Evolutionary conservation across 2,797 vertebrate species (phyloP).

Genomic region (Sparidentex hasta): DNA sequence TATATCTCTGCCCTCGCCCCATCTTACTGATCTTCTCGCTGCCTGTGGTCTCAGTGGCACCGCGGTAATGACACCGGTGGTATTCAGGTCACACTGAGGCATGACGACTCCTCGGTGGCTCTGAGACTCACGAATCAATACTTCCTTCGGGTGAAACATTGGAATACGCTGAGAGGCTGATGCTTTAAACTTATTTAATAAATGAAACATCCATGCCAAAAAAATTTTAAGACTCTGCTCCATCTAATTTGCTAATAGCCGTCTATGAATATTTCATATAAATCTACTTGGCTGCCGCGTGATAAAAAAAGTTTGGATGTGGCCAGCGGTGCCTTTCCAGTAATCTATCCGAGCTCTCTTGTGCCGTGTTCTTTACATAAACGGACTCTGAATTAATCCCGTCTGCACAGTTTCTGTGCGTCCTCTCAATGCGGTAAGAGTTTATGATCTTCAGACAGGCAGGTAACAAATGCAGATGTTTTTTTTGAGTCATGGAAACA

Average conservation of each 20-base stretch:
- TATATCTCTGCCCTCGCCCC: conserved; percentile 27
- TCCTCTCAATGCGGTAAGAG: background rate
- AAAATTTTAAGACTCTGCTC: conserved; percentile 44
- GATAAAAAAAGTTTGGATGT: conserved; percentile 67
- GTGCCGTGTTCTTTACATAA: conserved; percentile 44
- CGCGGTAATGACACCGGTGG: conserved; percentile 51
- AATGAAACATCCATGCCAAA: conserved; percentile 70
- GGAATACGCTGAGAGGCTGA: conserved; percentile 42
- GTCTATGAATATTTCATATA: conserved; percentile 74
- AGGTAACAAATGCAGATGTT: background rate
- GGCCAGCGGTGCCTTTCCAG: conserved; percentile 51
- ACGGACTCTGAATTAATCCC: conserved; percentile 37
- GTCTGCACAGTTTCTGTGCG: background rate
- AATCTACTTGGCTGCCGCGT: conserved; percentile 60
- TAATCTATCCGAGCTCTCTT: conserved; percentile 53
- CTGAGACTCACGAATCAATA: conserved; percentile 68
- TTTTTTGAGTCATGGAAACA: background rate
- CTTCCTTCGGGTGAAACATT: conserved; percentile 44
- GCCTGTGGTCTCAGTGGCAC: conserved; percentile 59
- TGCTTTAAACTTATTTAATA: conserved; percentile 70
- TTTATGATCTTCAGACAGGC: background rate
- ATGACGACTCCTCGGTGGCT: conserved; percentile 53
- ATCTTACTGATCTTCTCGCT: conserved; percentile 43
- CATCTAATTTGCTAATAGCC: conserved; percentile 78
- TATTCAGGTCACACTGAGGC: conserved; percentile 65